Conservation (phyloP, 2,888 invertebrate species). For the Rhimphoctona megacephalus region DNA sequence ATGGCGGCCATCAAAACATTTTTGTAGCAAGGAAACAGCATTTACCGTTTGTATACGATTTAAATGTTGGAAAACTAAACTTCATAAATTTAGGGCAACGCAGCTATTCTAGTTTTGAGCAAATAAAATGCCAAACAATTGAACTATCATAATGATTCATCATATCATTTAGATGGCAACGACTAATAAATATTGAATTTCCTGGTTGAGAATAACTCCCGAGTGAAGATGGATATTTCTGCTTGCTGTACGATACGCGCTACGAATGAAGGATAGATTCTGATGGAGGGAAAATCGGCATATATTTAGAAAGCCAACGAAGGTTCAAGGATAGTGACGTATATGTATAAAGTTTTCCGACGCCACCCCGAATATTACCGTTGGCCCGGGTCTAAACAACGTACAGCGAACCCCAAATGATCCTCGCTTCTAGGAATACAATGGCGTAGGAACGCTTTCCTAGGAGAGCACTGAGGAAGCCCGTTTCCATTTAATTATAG, state of each 20-base stretch:
- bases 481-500: neutral
- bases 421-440: constrained; percentile 80
- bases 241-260: neutral
- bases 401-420: constrained; percentile 73
- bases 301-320: constrained; percentile 40
- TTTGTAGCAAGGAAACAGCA: neutral
- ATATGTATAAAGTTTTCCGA: constrained; percentile 64
- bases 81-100: neutral
- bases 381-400: constrained; percentile 71
- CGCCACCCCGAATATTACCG: constrained; percentile 74
- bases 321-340: constrained; percentile 67
- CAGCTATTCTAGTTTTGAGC: neutral
- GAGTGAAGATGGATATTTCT: neutral
- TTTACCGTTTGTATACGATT: neutral
- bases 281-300: constrained; percentile 56
- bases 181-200: neutral
- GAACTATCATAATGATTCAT: neutral
- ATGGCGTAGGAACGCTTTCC: constrained; percentile 76
- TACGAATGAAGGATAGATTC: neutral
- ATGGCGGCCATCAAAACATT: neutral
- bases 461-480: constrained; percentile 48
- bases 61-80: neutral
- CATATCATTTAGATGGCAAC: neutral
- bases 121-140: neutral
- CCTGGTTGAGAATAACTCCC: neutral